Evolutionary conservation across 2,797 vertebrate genomes (phyloP), one percentile per base, ranked within the genome.

Genomic region (Sebastes kiyomatsui): DNA sequence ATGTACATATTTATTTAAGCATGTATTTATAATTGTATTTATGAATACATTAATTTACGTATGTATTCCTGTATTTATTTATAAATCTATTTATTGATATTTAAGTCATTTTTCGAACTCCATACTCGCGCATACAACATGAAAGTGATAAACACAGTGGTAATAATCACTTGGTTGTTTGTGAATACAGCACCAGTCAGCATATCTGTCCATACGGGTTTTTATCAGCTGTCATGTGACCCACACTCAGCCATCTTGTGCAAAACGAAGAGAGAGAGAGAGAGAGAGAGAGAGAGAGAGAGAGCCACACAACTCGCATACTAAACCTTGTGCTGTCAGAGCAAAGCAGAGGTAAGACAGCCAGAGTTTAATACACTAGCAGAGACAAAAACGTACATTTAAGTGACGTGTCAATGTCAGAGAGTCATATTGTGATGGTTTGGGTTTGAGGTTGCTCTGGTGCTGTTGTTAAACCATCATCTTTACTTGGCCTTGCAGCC

Each of bases 321-420:
- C 93, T 42, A 95, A 96, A 96, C 93, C 95, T 89, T 94, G 93
- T 94, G 94, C 96, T 96, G 96, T 96, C 95, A 96, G 88, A 94
- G 90, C 89, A 93, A 96, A 96, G 93, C 92, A 91, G 94, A 96
- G 96, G 96, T 97, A 97, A 96, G 96, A 95, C 95, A 95, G 95
- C 90, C 88, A 89, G 89, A 88, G 87, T 90, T 90, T 80, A 78
- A 83, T 80, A 84, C 83, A 87, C 83, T 83, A 81, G 75, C 78
- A 78, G 54, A 81, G 61, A 62, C 6, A 42, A 72, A 76, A 67
- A 20, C 38, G 49, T 52, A 71, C 64, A 80, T 81, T 81, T 80
- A 66, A 67, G 59, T 67, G 13, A 85, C 83, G 49, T 65, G 68
- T 30, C 79, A 67, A 67, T 79, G 65, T 75, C 75, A 84, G 70